phyloP scores from a whole-genome alignment of 2,888 invertebrate genomes.

The Athalia cordata region DNA sequence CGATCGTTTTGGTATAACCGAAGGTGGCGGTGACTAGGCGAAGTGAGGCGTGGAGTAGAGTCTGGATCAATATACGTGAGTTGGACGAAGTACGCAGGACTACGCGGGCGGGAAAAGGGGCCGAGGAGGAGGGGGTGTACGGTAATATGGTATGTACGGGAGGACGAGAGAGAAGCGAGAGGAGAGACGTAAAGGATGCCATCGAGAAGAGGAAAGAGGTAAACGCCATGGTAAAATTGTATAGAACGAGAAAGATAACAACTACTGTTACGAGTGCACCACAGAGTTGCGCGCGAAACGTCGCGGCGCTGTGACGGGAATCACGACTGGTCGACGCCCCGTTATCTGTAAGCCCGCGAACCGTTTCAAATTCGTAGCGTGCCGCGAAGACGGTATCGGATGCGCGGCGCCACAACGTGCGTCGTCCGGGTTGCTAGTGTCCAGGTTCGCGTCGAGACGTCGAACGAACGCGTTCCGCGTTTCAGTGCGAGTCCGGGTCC shows the following conservation, averaged over 20 bases:
- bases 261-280: not conserved
- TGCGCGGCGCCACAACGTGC: constrained; percentile 40
- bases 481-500: constrained; percentile 42
- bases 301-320: not conserved
- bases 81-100: constrained; percentile 24
- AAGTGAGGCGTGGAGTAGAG: constrained; percentile 3
- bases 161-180: not conserved
- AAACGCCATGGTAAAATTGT: not conserved
- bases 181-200: not conserved
- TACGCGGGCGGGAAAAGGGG: not conserved
- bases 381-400: constrained; percentile 32
- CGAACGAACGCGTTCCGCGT: not conserved
- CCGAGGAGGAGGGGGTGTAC: not conserved
- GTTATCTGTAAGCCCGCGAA: constrained; percentile 23
- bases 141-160: not conserved
- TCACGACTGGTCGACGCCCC: constrained; percentile 35
- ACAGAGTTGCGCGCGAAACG: constrained; percentile 7
- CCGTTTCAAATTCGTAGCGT: constrained; percentile 39
- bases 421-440: constrained; percentile 28
- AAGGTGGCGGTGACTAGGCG: not conserved
- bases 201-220: not conserved
- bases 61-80: constrained; percentile 35
- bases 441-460: constrained; percentile 27
- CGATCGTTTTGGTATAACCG: too few relatives aligned
- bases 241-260: not conserved